These are phyloP conservation scores for Rhyacichthys aspro DNA, from an alignment of 2,797 vertebrate species.

Conservation along the genomic window DNA sequence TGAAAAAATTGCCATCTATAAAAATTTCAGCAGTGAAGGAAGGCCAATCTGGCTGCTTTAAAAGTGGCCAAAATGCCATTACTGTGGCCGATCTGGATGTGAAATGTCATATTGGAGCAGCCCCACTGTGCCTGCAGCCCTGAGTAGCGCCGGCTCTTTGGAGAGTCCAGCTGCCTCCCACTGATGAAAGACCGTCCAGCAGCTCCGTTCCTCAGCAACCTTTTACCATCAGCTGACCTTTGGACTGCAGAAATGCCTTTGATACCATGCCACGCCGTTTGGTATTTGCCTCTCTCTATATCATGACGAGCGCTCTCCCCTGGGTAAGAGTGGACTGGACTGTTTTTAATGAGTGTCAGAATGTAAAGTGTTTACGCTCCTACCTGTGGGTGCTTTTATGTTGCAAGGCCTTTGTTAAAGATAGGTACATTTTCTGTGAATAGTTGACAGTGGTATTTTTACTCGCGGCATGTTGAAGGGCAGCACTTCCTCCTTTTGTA, in stretches of 20 bases:
- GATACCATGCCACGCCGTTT: slow-evolving; percentile 76
- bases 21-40: slow-evolving; percentile 65
- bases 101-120: slow-evolving; percentile 83
- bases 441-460: slow-evolving; percentile 48
- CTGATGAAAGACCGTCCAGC: slow-evolving; percentile 81
- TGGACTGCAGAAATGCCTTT: slow-evolving; percentile 80
- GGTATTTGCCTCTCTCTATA: slow-evolving; percentile 73
- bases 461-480: slow-evolving; percentile 43
- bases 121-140: slow-evolving; percentile 77
- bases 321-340: slow-evolving; percentile 54
- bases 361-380: slow-evolving; percentile 73
- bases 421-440: slow-evolving; percentile 25
- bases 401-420: slow-evolving; percentile 49
- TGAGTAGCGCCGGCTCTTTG: slow-evolving; percentile 69
- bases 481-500: slow-evolving; percentile 34
- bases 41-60: slow-evolving; percentile 76
- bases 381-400: slow-evolving; percentile 59
- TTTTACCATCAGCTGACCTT: slow-evolving; percentile 85
- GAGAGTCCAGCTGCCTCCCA: slow-evolving; percentile 77
- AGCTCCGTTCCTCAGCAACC: slow-evolving; percentile 78
- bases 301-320: slow-evolving; percentile 55
- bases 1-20: slow-evolving; percentile 57
- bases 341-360: slow-evolving; percentile 72
- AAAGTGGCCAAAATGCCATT: slow-evolving; percentile 85
- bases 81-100: slow-evolving; percentile 81